These are phyloP conservation scores for Agonopterix alstromeriana DNA, from an alignment of 2,888 invertebrate species.

Conservation along the genomic window DNA sequence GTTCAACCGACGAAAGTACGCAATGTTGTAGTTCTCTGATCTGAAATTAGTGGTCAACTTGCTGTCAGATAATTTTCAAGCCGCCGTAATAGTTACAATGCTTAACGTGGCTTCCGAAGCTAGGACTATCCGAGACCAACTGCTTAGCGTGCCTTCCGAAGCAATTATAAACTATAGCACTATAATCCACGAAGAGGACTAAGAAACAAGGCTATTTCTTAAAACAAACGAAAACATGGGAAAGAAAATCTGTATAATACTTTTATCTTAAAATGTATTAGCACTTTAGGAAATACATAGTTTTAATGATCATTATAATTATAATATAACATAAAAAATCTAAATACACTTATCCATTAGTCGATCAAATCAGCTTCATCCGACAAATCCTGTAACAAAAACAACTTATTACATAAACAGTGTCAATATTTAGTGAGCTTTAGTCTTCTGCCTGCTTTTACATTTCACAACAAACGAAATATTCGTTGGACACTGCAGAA, in stretches of 20 bases:
- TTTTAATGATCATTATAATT: conserved; percentile 24
- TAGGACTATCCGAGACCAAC: too few relatives aligned
- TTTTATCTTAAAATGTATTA: conserved; percentile 58
- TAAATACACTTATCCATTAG: conserved; percentile 44
- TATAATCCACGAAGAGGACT: too few relatives aligned
- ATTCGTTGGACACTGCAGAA: background rate
- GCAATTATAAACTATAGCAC: too few relatives aligned
- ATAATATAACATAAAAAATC: conserved; percentile 35
- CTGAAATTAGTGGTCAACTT: too few relatives aligned
- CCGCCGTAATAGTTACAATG: too few relatives aligned
- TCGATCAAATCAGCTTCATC: conserved; percentile 54
- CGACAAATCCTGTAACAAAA: conserved; percentile 58
- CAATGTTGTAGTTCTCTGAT: too few relatives aligned
- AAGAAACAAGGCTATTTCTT: too few relatives aligned
- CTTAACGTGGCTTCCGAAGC: too few relatives aligned
- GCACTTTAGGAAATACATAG: conserved; percentile 58
- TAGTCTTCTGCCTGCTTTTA: background rate
- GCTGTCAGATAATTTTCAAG: too few relatives aligned
- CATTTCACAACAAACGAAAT: background rate
- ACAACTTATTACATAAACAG: conserved; percentile 7
- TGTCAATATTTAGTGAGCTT: background rate
- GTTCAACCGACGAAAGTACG: too few relatives aligned
- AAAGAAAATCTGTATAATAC: conserved; percentile 46
- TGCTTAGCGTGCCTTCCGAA: too few relatives aligned
- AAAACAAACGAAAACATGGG: background rate